Conservation (phyloP, 2,888 invertebrate genomes). For the Melangyna quadrimaculata region DNA sequence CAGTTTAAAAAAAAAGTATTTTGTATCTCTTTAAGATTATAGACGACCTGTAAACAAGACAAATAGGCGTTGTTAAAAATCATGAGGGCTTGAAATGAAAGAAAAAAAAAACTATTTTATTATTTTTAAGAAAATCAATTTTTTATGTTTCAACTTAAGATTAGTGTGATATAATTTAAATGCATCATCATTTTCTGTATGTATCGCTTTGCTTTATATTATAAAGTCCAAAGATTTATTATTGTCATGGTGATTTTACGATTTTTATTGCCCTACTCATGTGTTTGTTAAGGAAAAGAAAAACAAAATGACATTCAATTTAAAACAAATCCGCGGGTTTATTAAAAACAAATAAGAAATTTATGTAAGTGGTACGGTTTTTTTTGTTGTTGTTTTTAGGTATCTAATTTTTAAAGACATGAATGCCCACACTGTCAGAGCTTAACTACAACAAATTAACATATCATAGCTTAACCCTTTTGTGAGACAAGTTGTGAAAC, state of each 20-base stretch:
- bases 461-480: constrained; percentile 5
- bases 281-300: not conserved
- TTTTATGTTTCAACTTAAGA: not conserved
- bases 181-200: constrained; percentile 5
- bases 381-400: not conserved
- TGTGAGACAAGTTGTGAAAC: constrained; percentile 25
- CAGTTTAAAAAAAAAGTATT: not conserved
- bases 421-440: not conserved
- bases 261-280: constrained; percentile 6
- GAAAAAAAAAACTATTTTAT: not conserved
- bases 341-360: constrained; percentile 48
- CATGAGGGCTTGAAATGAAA: constrained; percentile 38
- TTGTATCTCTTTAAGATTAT: constrained; percentile 4
- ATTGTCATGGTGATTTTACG: constrained; percentile 5
- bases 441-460: constrained; percentile 9
- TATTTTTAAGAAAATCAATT: not conserved
- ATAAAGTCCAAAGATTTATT: constrained; percentile 14
- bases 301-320: not conserved
- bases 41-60: constrained; percentile 33
- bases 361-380: constrained; percentile 45
- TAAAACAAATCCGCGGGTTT: constrained; percentile 20
- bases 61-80: constrained; percentile 26
- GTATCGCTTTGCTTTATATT: not conserved
- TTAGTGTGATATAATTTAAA: not conserved
- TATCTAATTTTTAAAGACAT: not conserved